phyloP scores from a whole-genome alignment of 2,888 invertebrate species.

The Cosmorhoe ocellata region DNA sequence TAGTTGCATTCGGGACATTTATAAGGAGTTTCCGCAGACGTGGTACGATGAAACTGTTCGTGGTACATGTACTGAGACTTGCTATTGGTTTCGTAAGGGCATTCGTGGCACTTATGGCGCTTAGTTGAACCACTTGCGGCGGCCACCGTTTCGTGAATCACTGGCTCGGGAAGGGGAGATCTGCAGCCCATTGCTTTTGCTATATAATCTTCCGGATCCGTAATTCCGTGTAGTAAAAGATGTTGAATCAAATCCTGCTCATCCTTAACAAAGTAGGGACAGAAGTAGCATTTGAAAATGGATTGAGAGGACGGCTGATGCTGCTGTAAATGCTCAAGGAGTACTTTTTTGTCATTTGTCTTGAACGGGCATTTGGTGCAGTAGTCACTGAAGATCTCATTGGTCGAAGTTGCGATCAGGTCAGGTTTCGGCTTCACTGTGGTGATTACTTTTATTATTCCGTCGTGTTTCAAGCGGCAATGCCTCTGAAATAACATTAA shows the following conservation, averaged over 20 bases:
- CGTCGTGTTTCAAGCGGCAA: constrained; percentile 90
- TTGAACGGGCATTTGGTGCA: constrained; percentile 90
- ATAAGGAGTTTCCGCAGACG: constrained; percentile 86
- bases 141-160: constrained; percentile 25
- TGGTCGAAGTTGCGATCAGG: constrained; percentile 49
- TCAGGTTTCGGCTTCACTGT: constrained; percentile 76
- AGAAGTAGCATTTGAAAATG: constrained; percentile 90
- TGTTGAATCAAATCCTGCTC: constrained; percentile 87
- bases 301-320: constrained; percentile 87
- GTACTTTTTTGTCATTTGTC: constrained; percentile 80
- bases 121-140: constrained; percentile 69
- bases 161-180: constrained; percentile 53
- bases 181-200: constrained; percentile 70
- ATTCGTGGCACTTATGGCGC: constrained; percentile 89
- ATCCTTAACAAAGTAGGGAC: constrained; percentile 89
- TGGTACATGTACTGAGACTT: constrained; percentile 94
- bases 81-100: constrained; percentile 93
- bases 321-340: constrained; percentile 86
- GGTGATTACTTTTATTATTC: constrained; percentile 86
- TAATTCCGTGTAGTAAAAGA: constrained; percentile 84
- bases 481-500: constrained; percentile 83
- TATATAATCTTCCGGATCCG: constrained; percentile 82
- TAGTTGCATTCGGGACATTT: constrained; percentile 92
- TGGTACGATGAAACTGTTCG: constrained; percentile 88
- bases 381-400: constrained; percentile 57